Conservation (phyloP, 35 echinoderm and acorn worm species). For the Apostichopus parvimensis region DNA sequence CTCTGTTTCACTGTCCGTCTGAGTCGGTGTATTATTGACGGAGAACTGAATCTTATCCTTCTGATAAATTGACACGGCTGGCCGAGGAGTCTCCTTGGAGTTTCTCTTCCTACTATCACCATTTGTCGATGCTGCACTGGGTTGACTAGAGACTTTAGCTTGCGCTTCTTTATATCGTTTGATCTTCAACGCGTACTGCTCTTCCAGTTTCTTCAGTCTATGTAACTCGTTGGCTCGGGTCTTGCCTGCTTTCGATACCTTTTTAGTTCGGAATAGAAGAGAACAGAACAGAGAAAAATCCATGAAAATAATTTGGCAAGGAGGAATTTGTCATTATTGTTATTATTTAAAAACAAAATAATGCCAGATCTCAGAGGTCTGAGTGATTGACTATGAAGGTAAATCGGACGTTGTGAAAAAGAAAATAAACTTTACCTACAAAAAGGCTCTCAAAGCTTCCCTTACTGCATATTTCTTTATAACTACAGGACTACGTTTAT, state of each 20-base stretch:
- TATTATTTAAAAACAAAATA: too few relatives aligned
- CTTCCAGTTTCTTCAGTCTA: slow-evolving; percentile 66
- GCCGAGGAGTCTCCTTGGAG: not conserved
- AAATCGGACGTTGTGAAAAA: too few relatives aligned
- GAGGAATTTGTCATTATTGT: too few relatives aligned
- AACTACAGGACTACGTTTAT: too few relatives aligned
- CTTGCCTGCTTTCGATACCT: slow-evolving; percentile 8
- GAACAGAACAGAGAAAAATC: too few relatives aligned
- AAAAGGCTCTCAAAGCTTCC: too few relatives aligned
- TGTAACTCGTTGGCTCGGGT: slow-evolving; percentile 61
- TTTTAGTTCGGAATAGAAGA: too few relatives aligned
- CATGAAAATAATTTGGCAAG: too few relatives aligned
- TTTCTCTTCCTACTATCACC: not conserved
- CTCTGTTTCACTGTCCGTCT: slow-evolving; percentile 62
- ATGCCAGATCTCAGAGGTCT: too few relatives aligned
- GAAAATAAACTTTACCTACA: too few relatives aligned
- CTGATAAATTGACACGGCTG: slow-evolving; percentile 31
- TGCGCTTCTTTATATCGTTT: slow-evolving; percentile 32
- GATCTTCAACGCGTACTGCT: slow-evolving; percentile 66
- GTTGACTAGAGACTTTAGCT: slow-evolving; percentile 16
- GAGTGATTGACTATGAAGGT: too few relatives aligned
- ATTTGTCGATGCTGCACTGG: not conserved
- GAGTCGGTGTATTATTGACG: slow-evolving; percentile 33
- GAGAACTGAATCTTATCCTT: slow-evolving; percentile 48
- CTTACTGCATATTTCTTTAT: too few relatives aligned